These are phyloP conservation scores for Trochalopteron elliotii DNA, from an alignment of 2,113 vertebrate genomes.

Conservation along the genomic window DNA sequence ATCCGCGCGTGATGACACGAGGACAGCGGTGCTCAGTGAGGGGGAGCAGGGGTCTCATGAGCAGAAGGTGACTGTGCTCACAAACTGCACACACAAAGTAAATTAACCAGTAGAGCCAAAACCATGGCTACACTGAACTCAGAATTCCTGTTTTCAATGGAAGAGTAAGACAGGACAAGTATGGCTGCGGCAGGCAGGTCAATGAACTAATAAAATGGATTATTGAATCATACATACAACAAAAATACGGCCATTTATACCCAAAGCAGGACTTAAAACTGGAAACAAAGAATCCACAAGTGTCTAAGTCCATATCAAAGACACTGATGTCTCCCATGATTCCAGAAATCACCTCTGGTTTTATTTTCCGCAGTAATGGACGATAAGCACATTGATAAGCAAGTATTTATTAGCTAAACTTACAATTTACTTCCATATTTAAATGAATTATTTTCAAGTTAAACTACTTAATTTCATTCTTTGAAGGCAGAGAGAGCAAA, in stretches of 20 bases:
- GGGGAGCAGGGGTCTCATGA: background rate
- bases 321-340: background rate
- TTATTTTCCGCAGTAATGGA: background rate
- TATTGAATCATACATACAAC: rapidly evolving
- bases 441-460: background rate
- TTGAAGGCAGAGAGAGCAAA: background rate
- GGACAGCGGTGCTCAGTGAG: background rate
- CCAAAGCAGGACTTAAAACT: background rate
- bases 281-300: background rate
- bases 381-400: background rate
- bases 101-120: background rate
- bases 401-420: background rate
- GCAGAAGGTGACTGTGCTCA: background rate
- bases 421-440: background rate
- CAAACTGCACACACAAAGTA: background rate
- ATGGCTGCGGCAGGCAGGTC: background rate
- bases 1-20: background rate
- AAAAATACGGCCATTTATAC: background rate
- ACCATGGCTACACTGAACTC: background rate
- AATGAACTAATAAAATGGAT: background rate
- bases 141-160: no score
- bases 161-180: background rate
- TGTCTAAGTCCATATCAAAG: background rate
- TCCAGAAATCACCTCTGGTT: background rate
- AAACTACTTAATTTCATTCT: background rate